Conservation (phyloP, 2,888 invertebrate species). For the Xestia rhomboidea region DNA sequence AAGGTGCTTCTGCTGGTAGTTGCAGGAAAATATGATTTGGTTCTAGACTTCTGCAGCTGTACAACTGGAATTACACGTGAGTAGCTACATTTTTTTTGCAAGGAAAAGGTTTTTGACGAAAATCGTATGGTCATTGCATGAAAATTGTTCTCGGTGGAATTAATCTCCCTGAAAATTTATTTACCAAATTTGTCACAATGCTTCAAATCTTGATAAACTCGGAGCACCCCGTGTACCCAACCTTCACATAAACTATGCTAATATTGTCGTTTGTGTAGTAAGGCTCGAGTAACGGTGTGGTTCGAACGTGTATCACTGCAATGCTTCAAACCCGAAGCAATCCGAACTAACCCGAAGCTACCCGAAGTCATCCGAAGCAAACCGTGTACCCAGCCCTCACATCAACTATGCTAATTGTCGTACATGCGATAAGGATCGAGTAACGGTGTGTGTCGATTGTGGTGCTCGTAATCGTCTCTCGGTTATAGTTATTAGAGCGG, state of each 20-base stretch:
- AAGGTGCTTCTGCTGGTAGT: neutral
- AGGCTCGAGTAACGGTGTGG: slow-evolving; percentile 65
- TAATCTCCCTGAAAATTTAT: neutral
- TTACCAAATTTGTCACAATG: neutral
- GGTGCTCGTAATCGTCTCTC: slow-evolving; percentile 64
- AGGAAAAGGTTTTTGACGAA: neutral
- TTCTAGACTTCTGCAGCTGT: neutral
- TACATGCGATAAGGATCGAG: slow-evolving; percentile 63
- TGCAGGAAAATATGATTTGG: neutral
- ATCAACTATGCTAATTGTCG: slow-evolving; percentile 68
- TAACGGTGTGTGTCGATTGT: slow-evolving; percentile 69
- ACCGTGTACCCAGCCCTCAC: slow-evolving; percentile 39
- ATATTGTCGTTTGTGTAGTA: slow-evolving; percentile 44
- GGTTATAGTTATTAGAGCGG: slow-evolving; percentile 65
- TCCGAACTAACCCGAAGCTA: neutral
- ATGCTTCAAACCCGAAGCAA: no score
- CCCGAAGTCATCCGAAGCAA: slow-evolving; percentile 8
- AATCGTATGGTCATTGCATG: no score
- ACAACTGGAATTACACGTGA: neutral
- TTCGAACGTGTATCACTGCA: slow-evolving; percentile 24
- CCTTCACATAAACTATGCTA: slow-evolving; percentile 63
- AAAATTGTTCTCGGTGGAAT: neutral
- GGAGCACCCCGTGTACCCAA: slow-evolving; percentile 24
- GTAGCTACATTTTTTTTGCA: neutral
- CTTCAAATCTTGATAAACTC: neutral